Base-by-base conservation (phyloP, 2,797 vertebrate species). In the Octomys mimax region DNA sequence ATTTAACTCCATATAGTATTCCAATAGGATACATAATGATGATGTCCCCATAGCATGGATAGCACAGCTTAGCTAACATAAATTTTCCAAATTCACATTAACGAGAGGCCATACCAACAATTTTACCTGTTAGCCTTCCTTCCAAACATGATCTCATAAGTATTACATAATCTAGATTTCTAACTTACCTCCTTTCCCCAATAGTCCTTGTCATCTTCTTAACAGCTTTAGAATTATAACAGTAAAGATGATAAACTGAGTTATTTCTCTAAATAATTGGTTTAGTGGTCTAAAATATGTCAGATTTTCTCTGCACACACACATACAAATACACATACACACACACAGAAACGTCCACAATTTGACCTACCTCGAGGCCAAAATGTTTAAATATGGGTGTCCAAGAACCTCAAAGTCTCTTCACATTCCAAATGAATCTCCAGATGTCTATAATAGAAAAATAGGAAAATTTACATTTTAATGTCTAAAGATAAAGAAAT, bases 401-500 rank as follows among this genome's bases (percentile, higher is more conserved):
- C 95, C 5, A 33, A 18, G 36, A 95, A 95, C 28, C 5, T 87
- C 68, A 78, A 7, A 81, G 2, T 91, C 10, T 86, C 26, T 83
- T 52, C 49, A 64, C 2, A 73, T 5, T 88, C 0, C 36, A 82
- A 89, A 4, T 79, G 4, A 5, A 59, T 5, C 2, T 79, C 7
- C 19, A 84, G 3, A 79, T 82, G 79, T 82, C 64, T 57, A 26
- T 88, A 6, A 66, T 3, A 49, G 33, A 61, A 79, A 83, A 4
- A 79, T 18, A 73, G 92, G 14, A 22, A 94, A 92, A 79, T 87
- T 33, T 91, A 92, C 0, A 85, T 22, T 86, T 42, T 62, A 71
- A 49, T 85, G 36, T 64, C 3, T 24, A 52, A 81, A 89, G 87
- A n/a, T 85, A 22, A 79, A 57, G 4, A 66, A 71, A 94, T 64